Evolutionary conservation across 2,888 invertebrate species (phyloP).

Genomic region (Luperina testacea): DNA sequence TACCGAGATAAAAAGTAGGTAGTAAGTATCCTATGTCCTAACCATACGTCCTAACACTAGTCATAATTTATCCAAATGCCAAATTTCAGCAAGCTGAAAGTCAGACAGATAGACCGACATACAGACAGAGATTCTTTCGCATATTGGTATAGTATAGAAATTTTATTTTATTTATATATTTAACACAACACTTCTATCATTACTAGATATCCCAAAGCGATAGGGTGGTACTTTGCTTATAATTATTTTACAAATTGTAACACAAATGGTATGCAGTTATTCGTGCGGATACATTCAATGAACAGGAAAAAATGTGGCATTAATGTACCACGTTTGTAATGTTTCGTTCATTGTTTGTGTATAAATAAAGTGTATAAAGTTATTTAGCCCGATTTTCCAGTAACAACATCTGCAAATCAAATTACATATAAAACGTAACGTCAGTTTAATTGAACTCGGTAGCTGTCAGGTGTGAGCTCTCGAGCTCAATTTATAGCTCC

Average conservation of each 20-base stretch:
- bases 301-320: no score
- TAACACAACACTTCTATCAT: no score
- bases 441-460: conserved; percentile 63
- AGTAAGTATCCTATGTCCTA: no score
- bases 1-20: no score
- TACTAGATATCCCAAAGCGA: no score
- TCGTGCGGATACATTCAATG: no score
- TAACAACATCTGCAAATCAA: conserved; percentile 20
- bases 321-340: not conserved
- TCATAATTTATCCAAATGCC: not conserved
- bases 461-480: conserved; percentile 57
- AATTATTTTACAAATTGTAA: no score
- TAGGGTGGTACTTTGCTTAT: no score
- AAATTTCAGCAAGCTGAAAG: not conserved
- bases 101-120: not conserved
- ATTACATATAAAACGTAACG: conserved; percentile 55
- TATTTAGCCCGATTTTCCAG: not conserved
- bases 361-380: not conserved
- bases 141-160: not conserved
- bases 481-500: conserved; percentile 63
- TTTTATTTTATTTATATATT: no score
- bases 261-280: no score
- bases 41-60: no score
- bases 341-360: no score
- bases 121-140: not conserved